Evolutionary conservation across 2,113 vertebrate species (phyloP).

Genomic region (Agelaius phoeniceus): DNA sequence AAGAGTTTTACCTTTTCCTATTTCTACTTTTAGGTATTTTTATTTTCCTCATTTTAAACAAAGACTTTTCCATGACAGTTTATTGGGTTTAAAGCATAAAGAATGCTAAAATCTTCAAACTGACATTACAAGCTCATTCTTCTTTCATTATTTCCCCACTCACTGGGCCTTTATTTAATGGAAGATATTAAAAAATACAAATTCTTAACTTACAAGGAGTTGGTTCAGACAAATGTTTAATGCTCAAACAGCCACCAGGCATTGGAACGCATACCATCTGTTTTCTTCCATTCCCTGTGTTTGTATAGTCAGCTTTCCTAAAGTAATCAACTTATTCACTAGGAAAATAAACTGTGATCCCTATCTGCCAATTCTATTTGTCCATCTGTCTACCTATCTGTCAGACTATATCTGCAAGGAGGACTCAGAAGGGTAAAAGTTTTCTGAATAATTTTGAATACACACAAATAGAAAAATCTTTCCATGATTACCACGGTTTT

Average conservation of each 20-base stretch:
- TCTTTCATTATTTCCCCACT: neutral
- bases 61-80: neutral
- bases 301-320: conserved; percentile 33
- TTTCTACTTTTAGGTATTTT: neutral
- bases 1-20: neutral
- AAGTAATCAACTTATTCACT: conserved; percentile 1
- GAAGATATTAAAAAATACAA: neutral
- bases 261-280: conserved; percentile 5
- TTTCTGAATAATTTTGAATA: neutral
- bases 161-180: neutral
- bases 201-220: neutral
- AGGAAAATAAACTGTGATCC: conserved; percentile 45
- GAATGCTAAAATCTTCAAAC: neutral
- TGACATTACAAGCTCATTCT: neutral
- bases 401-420: neutral
- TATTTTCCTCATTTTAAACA: neutral
- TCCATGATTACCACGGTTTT: neutral
- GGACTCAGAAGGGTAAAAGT: neutral
- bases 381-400: conserved; percentile 37
- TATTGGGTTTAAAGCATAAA: neutral
- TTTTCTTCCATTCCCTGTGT: conserved; percentile 21
- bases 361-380: conserved; percentile 15
- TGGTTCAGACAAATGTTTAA: conserved; percentile 26
- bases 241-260: conserved; percentile 1
- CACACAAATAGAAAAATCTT: neutral